phyloP scores from a whole-genome alignment of 2,797 vertebrate genomes.

The Prunella strophiata region DNA sequence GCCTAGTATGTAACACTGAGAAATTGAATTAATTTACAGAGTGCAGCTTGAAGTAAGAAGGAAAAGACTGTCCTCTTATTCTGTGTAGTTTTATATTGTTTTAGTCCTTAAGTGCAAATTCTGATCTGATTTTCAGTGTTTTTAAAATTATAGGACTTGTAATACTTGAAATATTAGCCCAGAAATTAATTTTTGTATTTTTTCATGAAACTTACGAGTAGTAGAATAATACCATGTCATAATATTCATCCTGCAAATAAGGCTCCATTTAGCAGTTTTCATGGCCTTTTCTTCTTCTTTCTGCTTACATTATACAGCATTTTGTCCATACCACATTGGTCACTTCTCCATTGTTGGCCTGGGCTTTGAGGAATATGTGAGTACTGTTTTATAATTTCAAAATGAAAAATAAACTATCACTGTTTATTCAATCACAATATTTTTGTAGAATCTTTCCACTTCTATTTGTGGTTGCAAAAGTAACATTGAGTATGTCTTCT shows the following conservation, averaged over 20 bases:
- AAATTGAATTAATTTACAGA: background rate
- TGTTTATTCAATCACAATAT: background rate
- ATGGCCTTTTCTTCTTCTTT: slow-evolving; percentile 17
- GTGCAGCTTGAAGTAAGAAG: background rate
- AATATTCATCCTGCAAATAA: background rate
- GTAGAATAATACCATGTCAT: background rate
- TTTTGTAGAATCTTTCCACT: background rate
- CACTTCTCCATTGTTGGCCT: slow-evolving; percentile 98
- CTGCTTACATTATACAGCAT: slow-evolving; percentile 79
- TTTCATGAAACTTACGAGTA: background rate
- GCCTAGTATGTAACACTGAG: background rate
- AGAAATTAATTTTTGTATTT: background rate
- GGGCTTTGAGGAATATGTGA: slow-evolving; percentile 97
- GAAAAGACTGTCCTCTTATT: background rate
- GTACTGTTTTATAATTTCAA: slow-evolving; percentile 65
- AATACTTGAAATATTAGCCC: background rate
- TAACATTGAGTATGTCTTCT: background rate
- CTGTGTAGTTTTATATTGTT: background rate
- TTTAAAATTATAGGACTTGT: background rate
- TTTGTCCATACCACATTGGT: slow-evolving; percentile 98
- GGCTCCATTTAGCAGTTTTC: background rate
- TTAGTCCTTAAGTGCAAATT: background rate
- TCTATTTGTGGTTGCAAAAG: background rate
- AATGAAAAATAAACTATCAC: background rate
- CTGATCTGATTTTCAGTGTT: background rate